Evolutionary conservation across 2,888 invertebrate species (phyloP).

Genomic region (Brachypterus glaber): DNA sequence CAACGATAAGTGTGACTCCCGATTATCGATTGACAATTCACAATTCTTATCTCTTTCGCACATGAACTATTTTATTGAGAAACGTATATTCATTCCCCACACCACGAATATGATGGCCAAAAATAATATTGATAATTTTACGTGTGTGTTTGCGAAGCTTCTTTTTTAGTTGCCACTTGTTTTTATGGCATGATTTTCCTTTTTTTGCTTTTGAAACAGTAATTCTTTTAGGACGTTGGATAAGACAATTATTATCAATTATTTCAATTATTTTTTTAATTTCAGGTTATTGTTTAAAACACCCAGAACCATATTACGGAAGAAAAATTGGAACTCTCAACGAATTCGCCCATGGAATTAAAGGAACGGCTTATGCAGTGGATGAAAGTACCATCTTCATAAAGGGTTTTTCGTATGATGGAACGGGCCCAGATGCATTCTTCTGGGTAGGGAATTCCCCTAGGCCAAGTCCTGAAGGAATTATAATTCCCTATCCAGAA

Average conservation of each 20-base stretch:
- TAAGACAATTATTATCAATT: too few relatives aligned
- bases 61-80: conserved; percentile 36
- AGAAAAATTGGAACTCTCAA: conserved; percentile 63
- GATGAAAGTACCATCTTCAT: conserved; percentile 84
- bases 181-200: too few relatives aligned
- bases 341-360: conserved; percentile 69
- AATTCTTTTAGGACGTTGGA: too few relatives aligned
- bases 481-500: conserved; percentile 78
- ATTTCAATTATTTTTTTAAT: too few relatives aligned
- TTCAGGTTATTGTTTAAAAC: conserved; percentile 32
- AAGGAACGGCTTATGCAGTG: conserved; percentile 76
- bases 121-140: too few relatives aligned
- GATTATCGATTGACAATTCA: conserved; percentile 33
- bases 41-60: conserved; percentile 35
- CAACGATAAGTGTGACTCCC: too few relatives aligned
- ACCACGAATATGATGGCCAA: too few relatives aligned
- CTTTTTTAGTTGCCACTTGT: too few relatives aligned
- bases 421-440: conserved; percentile 77
- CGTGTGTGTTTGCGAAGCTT: too few relatives aligned
- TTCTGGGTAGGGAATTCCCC: conserved; percentile 84
- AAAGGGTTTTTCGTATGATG: conserved; percentile 80
- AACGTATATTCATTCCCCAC: too few relatives aligned
- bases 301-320: conserved; percentile 64
- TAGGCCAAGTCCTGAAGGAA: conserved; percentile 72
- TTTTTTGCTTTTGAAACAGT: too few relatives aligned